Percentiles rank a stretch among this genome's conserved stretches.
Evolutionary conservation across 2,888 invertebrate genomes (phyloP).

Genomic region (Perizoma affinitatum): DNA sequence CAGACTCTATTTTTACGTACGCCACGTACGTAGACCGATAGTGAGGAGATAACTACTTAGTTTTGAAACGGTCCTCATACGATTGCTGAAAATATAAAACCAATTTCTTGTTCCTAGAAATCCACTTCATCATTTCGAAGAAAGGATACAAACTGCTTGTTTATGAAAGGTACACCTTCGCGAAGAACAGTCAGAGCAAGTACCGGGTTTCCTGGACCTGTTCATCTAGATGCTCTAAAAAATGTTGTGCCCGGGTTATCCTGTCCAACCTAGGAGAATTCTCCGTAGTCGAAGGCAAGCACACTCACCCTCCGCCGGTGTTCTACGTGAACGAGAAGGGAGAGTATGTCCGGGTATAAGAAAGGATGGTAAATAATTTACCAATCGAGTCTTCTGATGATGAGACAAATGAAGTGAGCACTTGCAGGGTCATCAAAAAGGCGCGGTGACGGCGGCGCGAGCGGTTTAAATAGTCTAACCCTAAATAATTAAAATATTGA

Average conservation of each 20-base stretch:
- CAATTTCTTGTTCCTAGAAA: slow-evolving; percentile 45
- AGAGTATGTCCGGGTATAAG: slow-evolving; percentile 56
- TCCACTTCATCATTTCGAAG: slow-evolving; percentile 69
- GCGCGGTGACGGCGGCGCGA: no score
- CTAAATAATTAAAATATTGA: no score
- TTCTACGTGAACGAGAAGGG: slow-evolving; percentile 64
- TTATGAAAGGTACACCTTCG: slow-evolving; percentile 64
- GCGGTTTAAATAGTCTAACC: no score
- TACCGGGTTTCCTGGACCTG: slow-evolving; percentile 62
- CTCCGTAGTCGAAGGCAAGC: slow-evolving; percentile 50
- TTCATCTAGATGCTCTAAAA: slow-evolving; percentile 68
- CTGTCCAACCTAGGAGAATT: slow-evolving; percentile 56
- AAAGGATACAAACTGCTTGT: slow-evolving; percentile 65
- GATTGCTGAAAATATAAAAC: no score
- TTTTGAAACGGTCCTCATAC: no score
- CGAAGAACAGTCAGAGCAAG: slow-evolving; percentile 60
- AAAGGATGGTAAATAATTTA: slow-evolving; percentile 13
- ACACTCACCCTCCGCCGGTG: slow-evolving; percentile 65
- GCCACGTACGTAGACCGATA: no score
- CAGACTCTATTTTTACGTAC: no score
- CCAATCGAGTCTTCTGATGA: not conserved
- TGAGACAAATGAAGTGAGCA: slow-evolving; percentile 17
- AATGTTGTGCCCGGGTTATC: slow-evolving; percentile 63
- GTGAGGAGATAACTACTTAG: no score
- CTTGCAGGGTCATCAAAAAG: slow-evolving; percentile 24